Evolutionary conservation across 2,113 vertebrate genomes (phyloP).

Genomic region (Actenoides lindsayi): DNA sequence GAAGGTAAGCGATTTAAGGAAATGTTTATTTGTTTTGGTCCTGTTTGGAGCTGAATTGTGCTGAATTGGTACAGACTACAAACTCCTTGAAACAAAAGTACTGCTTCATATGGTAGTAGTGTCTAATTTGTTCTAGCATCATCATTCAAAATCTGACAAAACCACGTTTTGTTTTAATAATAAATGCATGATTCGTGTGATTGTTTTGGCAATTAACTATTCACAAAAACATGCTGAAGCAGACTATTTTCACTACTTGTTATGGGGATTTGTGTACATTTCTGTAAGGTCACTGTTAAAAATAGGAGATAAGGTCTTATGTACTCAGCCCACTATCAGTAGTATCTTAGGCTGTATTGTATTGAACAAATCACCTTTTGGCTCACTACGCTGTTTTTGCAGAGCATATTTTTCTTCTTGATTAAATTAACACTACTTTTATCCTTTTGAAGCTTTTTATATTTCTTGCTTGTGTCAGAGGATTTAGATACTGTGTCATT

Average conservation of each 20-base stretch:
- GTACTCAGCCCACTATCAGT: background rate
- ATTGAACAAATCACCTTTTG: background rate
- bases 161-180: background rate
- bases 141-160: background rate
- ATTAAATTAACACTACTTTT: background rate
- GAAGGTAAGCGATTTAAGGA: background rate
- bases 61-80: background rate
- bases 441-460: background rate
- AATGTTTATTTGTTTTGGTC: background rate
- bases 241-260: background rate
- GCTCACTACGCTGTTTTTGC: background rate
- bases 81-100: background rate
- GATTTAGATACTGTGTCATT: background rate
- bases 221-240: background rate
- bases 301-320: too few relatives aligned
- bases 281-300: background rate
- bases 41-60: background rate
- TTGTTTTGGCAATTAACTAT: background rate
- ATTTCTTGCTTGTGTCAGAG: background rate
- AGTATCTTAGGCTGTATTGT: background rate
- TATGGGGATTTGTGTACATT: background rate
- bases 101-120: fast-evolving
- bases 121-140: background rate
- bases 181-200: background rate
- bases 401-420: background rate